These are phyloP conservation scores for Nyctibius bracteatus DNA, from an alignment of 2,113 vertebrate genomes.

Conservation along the genomic window DNA sequence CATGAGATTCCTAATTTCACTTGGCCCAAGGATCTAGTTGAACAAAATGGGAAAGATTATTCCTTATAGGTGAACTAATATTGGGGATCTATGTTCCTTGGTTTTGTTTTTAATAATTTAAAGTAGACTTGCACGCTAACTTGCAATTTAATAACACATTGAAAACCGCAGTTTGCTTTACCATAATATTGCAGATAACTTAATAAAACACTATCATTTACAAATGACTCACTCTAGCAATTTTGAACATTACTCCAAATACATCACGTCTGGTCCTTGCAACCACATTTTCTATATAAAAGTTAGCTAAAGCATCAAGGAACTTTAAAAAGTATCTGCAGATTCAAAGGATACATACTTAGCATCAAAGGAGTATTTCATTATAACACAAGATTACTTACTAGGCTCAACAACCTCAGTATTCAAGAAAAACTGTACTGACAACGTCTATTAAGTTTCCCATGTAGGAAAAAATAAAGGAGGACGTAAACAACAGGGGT, in stretches of 20 bases:
- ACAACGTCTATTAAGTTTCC: background rate
- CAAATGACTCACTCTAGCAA: background rate
- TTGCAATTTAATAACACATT: constrained; percentile 39
- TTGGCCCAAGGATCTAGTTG: constrained; percentile 62
- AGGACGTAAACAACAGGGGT: background rate
- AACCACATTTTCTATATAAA: constrained; percentile 17
- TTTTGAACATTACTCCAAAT: constrained; percentile 20
- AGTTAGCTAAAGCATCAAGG: constrained; percentile 13
- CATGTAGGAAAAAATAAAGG: background rate
- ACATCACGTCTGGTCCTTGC: background rate
- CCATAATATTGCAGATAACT: constrained; percentile 24
- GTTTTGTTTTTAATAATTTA: constrained; percentile 13
- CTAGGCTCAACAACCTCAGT: background rate
- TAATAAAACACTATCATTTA: constrained; percentile 4
- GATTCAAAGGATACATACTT: constrained; percentile 8
- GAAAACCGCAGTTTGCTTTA: background rate
- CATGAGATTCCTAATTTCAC: constrained; percentile 63
- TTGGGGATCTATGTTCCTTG: background rate
- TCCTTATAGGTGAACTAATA: constrained; percentile 13
- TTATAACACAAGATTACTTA: background rate
- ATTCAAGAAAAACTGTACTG: constrained; percentile 34
- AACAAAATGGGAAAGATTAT: constrained; percentile 43
- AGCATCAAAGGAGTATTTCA: constrained; percentile 3
- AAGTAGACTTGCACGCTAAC: background rate
- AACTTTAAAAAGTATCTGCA: background rate